phyloP scores from a whole-genome alignment of 92 coral and sea anemone genomes.

The Epizoanthus scotinus region DNA sequence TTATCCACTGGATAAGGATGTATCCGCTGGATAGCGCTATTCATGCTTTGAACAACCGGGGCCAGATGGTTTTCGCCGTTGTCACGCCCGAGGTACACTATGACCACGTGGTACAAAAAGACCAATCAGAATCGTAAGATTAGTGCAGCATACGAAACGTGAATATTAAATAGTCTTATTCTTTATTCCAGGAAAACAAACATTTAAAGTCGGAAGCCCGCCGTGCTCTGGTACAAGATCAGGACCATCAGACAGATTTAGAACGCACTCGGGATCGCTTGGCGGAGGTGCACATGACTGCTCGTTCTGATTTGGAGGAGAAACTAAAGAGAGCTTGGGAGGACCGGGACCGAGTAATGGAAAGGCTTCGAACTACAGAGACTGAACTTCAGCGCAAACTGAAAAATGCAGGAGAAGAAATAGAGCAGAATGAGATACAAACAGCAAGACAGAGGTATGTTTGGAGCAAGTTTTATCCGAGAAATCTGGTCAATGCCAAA shows the following conservation, averaged over 20 bases:
- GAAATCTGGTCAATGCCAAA: not conserved
- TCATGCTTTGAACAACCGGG: too few species aligned
- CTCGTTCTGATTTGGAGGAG: not conserved
- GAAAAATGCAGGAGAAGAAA: not conserved
- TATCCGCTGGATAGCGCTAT: too few species aligned
- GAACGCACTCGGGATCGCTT: slow-evolving; percentile 1
- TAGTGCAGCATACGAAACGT: too few species aligned
- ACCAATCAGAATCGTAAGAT: too few species aligned
- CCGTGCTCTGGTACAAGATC: not conserved
- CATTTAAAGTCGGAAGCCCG: not conserved
- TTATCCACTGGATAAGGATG: too few species aligned
- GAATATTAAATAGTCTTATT: too few species aligned
- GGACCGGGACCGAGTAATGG: not conserved
- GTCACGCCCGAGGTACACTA: too few species aligned
- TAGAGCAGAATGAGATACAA: slow-evolving; percentile 7
- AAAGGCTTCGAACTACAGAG: not conserved
- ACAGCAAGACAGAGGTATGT: slow-evolving; percentile 16
- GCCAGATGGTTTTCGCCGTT: too few species aligned
- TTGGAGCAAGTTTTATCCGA: not conserved
- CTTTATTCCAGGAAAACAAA: slow-evolving; percentile 2
- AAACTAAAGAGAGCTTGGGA: slow-evolving; percentile 7
- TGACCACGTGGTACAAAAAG: too few species aligned
- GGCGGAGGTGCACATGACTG: slow-evolving; percentile 6
- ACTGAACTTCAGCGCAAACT: slow-evolving; percentile 13
- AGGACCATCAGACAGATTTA: slow-evolving; percentile 17